A percentile compares a stretch with the other conserved stretches of the same genome.
These are phyloP conservation scores for Trachurus trachurus DNA, from an alignment of 2,797 vertebrate genomes.

Conservation along the genomic window DNA sequence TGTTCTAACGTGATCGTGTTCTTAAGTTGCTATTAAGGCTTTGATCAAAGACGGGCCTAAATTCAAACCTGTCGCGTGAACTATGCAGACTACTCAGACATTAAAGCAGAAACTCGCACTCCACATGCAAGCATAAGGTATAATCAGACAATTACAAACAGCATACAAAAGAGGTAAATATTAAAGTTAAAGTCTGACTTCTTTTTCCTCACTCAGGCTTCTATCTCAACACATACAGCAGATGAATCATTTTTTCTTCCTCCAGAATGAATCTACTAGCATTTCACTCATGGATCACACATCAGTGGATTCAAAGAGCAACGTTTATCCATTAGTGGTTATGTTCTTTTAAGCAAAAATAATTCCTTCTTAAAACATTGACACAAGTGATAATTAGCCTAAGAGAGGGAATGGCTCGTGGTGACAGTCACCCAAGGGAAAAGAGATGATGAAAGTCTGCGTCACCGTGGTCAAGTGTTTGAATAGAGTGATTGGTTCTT, in stretches of 20 bases:
- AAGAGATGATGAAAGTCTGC: slow-evolving; percentile 59
- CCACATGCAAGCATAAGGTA: slow-evolving; percentile 3
- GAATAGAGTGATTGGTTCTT: slow-evolving; percentile 62
- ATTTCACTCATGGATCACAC: slow-evolving; percentile 27
- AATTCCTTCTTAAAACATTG: slow-evolving; percentile 49
- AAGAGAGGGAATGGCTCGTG: slow-evolving; percentile 33
- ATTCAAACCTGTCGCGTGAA: slow-evolving; percentile 39
- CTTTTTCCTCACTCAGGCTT: not conserved
- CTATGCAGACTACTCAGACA: slow-evolving; percentile 28
- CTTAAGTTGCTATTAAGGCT: slow-evolving; percentile 47
- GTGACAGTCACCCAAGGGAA: slow-evolving; percentile 54
- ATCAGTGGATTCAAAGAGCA: slow-evolving; percentile 25
- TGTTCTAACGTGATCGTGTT: slow-evolving; percentile 50
- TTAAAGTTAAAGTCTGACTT: slow-evolving; percentile 7
- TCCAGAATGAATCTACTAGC: not conserved
- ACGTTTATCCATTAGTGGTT: slow-evolving; percentile 31
- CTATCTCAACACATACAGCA: not conserved
- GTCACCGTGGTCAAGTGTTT: slow-evolving; percentile 74
- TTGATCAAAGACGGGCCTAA: slow-evolving; percentile 44
- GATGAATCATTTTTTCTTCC: not conserved
- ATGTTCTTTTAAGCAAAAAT: slow-evolving; percentile 43
- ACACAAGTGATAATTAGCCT: slow-evolving; percentile 62
- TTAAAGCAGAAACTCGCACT: slow-evolving; percentile 6
- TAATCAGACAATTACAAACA: slow-evolving; percentile 21
- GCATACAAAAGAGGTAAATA: slow-evolving; percentile 9